phyloP scores from a whole-genome alignment of 2,797 vertebrate species.

The Propithecus deckenii region DNA sequence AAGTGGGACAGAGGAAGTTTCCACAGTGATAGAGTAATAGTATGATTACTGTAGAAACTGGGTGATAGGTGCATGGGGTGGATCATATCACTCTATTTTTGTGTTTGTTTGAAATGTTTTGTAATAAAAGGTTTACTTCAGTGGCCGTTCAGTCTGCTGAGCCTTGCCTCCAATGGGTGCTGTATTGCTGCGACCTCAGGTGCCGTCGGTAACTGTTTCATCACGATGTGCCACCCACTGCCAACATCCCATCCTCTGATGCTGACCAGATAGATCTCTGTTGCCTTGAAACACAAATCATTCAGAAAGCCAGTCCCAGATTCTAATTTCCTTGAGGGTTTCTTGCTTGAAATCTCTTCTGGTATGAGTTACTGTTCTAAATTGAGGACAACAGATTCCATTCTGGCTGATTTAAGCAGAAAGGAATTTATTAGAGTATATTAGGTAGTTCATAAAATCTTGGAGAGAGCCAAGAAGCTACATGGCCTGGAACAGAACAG shows the following conservation, averaged over 20 bases:
- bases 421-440: conserved; percentile 56
- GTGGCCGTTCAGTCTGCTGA: not conserved
- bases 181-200: not conserved
- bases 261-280: not conserved
- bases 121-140: not conserved
- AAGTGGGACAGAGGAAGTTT: not conserved
- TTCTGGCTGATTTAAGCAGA: conserved; percentile 52
- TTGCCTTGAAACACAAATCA: not conserved
- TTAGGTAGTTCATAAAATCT: conserved; percentile 42
- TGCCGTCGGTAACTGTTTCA: rapidly evolving
- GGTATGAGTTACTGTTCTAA: conserved; percentile 35
- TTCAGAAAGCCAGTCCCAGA: conserved; percentile 41
- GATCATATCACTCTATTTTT: not conserved
- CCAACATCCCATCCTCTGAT: not conserved
- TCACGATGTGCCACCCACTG: not conserved
- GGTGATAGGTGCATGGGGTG: not conserved
- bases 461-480: not conserved
- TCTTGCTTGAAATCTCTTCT: conserved; percentile 48
- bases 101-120: conserved; percentile 17
- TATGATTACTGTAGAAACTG: not conserved
- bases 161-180: not conserved
- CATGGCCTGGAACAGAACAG: not conserved
- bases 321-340: conserved; percentile 50
- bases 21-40: not conserved
- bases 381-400: conserved; percentile 38